Conservation (phyloP, 2,888 invertebrate species). For the Thumatha senex region DNA sequence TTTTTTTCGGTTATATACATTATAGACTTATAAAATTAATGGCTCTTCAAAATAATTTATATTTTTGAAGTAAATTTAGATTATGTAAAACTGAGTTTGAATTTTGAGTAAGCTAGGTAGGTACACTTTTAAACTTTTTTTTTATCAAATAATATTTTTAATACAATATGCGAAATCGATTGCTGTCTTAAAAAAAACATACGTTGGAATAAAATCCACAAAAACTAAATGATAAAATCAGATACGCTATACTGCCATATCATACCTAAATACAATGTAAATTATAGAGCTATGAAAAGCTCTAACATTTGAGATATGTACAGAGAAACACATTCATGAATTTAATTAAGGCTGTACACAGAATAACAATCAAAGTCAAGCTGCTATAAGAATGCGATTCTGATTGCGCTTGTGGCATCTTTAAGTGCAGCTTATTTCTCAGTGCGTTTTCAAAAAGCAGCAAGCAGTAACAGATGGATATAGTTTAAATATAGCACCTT, state of each 20-base stretch:
- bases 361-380: background rate
- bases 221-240: conserved; percentile 27
- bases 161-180: conserved; percentile 1
- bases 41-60: too few relatives aligned
- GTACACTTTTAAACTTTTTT: conserved; percentile 1
- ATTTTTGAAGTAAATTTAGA: too few relatives aligned
- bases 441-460: too few relatives aligned
- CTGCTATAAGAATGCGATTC: too few relatives aligned
- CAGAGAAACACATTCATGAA: background rate
- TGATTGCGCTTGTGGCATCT: too few relatives aligned
- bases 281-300: background rate
- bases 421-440: too few relatives aligned
- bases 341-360: background rate
- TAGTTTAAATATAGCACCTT: too few relatives aligned
- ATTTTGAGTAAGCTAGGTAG: too few relatives aligned
- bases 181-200: conserved; percentile 16
- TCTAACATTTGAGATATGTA: background rate
- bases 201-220: conserved; percentile 13
- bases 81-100: too few relatives aligned
- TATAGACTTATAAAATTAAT: conserved; percentile 12
- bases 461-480: too few relatives aligned
- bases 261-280: background rate
- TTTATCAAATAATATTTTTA: background rate
- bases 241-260: conserved; percentile 20
- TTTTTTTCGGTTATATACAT: conserved; percentile 19